phyloP scores from a whole-genome alignment of 2,797 vertebrate species.

The Hyperoplus lanceolatus region DNA sequence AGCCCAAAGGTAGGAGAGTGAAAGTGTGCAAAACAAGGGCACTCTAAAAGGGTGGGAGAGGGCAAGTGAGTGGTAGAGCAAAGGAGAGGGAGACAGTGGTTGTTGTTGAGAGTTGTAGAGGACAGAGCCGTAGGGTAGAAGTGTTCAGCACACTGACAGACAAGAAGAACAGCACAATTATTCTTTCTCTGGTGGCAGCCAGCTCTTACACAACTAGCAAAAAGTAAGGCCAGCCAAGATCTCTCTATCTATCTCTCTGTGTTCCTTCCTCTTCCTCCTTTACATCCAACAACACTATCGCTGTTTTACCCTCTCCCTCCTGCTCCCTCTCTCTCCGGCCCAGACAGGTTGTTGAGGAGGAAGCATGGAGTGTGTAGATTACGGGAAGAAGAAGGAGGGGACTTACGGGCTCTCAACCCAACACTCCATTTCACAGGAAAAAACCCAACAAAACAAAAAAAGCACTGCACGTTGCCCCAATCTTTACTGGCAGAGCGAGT shows the following conservation, averaged over 20 bases:
- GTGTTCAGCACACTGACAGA: slow-evolving; percentile 78
- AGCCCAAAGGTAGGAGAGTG: slow-evolving; percentile 72
- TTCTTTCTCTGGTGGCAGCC: slow-evolving; percentile 74
- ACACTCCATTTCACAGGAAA: slow-evolving; percentile 75
- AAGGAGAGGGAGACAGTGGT: slow-evolving; percentile 63
- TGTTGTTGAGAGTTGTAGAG: slow-evolving; percentile 76
- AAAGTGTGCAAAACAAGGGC: slow-evolving; percentile 75
- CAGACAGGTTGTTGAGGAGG: slow-evolving; percentile 69
- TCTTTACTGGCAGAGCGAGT: slow-evolving; percentile 50
- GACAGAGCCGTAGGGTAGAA: slow-evolving; percentile 81
- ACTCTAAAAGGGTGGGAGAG: slow-evolving; percentile 73
- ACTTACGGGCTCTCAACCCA: slow-evolving; percentile 32
- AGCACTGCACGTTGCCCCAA: slow-evolving; percentile 27
- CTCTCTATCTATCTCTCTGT: slow-evolving; percentile 22
- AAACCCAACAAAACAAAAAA: slow-evolving; percentile 72
- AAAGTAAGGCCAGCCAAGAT: slow-evolving; percentile 69
- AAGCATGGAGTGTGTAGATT: slow-evolving; percentile 64
- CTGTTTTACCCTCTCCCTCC: slow-evolving; percentile 42
- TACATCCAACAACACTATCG: slow-evolving; percentile 33
- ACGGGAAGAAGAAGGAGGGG: slow-evolving; percentile 63
- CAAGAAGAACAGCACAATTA: slow-evolving; percentile 78
- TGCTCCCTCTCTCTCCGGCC: slow-evolving; percentile 55
- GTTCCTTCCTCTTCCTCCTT: slow-evolving; percentile 33
- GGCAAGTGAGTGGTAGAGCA: slow-evolving; percentile 64
- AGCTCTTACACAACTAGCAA: slow-evolving; percentile 83